Conservation (phyloP, 2,797 vertebrate genomes). For the Eulemur coronatus region DNA sequence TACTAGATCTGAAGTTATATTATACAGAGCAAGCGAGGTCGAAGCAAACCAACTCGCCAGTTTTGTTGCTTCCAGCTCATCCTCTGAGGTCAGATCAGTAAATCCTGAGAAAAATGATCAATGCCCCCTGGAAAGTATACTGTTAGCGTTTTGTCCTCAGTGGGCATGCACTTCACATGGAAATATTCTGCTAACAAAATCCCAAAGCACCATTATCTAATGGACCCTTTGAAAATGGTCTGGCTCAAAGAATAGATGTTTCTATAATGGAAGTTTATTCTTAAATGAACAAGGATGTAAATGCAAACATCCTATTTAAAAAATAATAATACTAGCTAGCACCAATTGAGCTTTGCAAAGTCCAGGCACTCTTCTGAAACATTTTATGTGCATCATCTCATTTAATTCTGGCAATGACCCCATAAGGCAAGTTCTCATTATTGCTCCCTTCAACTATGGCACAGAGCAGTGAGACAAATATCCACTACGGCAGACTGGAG, state of each 20-base stretch:
- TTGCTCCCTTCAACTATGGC: not conserved
- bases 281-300: not conserved
- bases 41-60: not conserved
- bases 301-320: not conserved
- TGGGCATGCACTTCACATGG: accelerated
- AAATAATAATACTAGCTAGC: not conserved
- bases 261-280: not conserved
- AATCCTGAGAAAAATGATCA: not conserved
- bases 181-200: not conserved
- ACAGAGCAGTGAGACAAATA: not conserved
- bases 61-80: not conserved
- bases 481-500: too few species aligned
- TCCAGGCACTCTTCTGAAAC: not conserved
- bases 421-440: not conserved
- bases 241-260: not conserved
- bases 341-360: not conserved
- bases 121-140: not conserved
- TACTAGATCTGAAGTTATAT: not conserved
- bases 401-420: not conserved
- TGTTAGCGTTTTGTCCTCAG: not conserved
- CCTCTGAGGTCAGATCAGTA: not conserved
- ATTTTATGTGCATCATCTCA: not conserved
- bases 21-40: not conserved
- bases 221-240: not conserved
- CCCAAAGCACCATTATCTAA: not conserved